phyloP scores from a whole-genome alignment of 1,140 invertebrate genomes.

The Adoxophyes honmai region DNA sequence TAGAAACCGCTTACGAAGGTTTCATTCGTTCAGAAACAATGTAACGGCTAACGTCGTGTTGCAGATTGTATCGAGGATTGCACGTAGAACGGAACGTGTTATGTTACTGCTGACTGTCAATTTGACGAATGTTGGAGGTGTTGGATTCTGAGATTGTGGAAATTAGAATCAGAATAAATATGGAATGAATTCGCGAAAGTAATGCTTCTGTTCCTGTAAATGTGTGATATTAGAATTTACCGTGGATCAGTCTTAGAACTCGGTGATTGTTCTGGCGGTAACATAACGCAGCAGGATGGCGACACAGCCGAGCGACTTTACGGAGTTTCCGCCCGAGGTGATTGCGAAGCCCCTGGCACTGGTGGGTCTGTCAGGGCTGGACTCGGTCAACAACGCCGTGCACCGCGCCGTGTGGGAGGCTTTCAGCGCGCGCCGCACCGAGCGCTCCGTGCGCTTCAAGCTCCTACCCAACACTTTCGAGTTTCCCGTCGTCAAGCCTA shows the following conservation, averaged over 20 bases:
- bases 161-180: too few relatives aligned
- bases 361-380: slow-evolving; percentile 91
- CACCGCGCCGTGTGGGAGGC: slow-evolving; percentile 96
- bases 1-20: too few relatives aligned
- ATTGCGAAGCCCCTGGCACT: slow-evolving; percentile 88
- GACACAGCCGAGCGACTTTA: slow-evolving; percentile 73
- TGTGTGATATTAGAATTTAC: slow-evolving; percentile 33
- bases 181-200: slow-evolving; percentile 10
- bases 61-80: neutral
- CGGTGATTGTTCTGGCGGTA: slow-evolving; percentile 2
- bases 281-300: slow-evolving; percentile 45
- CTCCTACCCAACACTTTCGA: slow-evolving; percentile 87
- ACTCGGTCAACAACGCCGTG: slow-evolving; percentile 88
- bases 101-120: slow-evolving; percentile 8
- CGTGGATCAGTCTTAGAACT: slow-evolving; percentile 10
- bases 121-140: slow-evolving; percentile 43
- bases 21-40: neutral
- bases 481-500: slow-evolving; percentile 93
- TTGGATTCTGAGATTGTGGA: slow-evolving; percentile 30
- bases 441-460: slow-evolving; percentile 91
- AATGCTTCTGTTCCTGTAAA: neutral
- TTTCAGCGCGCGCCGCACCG: slow-evolving; percentile 88
- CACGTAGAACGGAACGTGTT: neutral
- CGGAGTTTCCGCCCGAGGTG: slow-evolving; percentile 86
- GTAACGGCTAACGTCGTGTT: neutral